Percentiles rank a stretch among this genome's conserved stretches.
phyloP scores from a whole-genome alignment of 1,140 invertebrate species.

The Samia ricini region DNA sequence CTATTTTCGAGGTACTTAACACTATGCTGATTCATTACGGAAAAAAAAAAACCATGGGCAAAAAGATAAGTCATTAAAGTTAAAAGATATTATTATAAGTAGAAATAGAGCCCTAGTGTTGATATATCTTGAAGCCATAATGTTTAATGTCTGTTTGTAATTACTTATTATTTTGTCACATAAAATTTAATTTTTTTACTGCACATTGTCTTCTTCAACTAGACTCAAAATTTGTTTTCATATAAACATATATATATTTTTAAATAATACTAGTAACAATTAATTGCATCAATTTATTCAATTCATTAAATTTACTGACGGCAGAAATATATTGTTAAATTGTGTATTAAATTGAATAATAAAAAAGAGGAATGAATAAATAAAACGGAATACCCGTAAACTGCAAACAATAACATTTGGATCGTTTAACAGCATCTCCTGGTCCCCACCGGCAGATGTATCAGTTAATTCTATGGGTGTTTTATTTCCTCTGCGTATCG shows the following conservation, averaged over 20 bases:
- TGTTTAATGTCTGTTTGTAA: too few relatives aligned
- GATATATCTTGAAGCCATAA: too few relatives aligned
- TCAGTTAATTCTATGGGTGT: slow-evolving; percentile 53
- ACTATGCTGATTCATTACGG: too few relatives aligned
- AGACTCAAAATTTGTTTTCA: too few relatives aligned
- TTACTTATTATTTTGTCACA: too few relatives aligned
- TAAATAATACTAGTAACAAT: not conserved
- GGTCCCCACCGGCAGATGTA: slow-evolving; percentile 22
- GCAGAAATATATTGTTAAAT: not conserved
- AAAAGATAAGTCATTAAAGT: too few relatives aligned
- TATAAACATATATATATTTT: not conserved
- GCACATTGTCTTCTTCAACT: too few relatives aligned
- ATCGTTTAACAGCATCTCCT: slow-evolving; percentile 1
- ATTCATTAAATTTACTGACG: not conserved
- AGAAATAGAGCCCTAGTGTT: too few relatives aligned
- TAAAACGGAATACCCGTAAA: not conserved
- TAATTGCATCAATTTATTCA: not conserved
- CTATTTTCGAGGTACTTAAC: too few relatives aligned
- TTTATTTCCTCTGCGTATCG: slow-evolving; percentile 52
- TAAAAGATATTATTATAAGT: too few relatives aligned
- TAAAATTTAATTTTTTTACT: too few relatives aligned
- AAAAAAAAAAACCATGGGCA: too few relatives aligned
- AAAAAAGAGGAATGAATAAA: slow-evolving; percentile 2
- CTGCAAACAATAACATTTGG: not conserved
- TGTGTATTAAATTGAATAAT: not conserved